These are phyloP conservation scores for Tadarida brasiliensis DNA, from an alignment of 2,797 vertebrate genomes.

Conservation along the genomic window DNA sequence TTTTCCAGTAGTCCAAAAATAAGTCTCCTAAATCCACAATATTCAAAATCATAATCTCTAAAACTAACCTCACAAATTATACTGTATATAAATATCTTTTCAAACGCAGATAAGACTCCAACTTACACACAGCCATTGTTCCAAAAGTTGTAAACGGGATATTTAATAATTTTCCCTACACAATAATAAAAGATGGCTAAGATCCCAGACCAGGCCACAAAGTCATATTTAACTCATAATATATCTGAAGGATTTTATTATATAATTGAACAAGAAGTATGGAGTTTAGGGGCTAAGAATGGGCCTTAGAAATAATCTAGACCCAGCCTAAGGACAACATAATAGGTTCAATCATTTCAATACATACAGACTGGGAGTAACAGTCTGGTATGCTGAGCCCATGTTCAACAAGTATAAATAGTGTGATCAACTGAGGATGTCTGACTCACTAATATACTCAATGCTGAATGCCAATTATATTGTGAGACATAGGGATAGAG, in stretches of 20 bases:
- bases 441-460: not conserved
- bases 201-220: conserved; percentile 13
- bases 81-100: conserved; percentile 39
- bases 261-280: not conserved
- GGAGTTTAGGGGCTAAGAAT: not conserved
- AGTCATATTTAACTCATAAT: conserved; percentile 35
- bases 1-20: not conserved
- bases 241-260: conserved; percentile 5
- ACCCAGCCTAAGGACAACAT: not conserved
- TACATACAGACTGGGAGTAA: not conserved
- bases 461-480: not conserved
- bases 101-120: conserved; percentile 55
- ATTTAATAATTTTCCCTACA: conserved; percentile 51
- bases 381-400: not conserved
- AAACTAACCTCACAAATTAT: conserved; percentile 60
- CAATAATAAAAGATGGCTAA: conserved; percentile 49
- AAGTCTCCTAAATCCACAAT: conserved; percentile 32
- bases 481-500: not conserved
- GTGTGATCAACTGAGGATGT: not conserved
- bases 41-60: conserved; percentile 56
- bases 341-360: not conserved
- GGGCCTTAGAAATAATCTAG: not conserved
- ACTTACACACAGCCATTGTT: conserved; percentile 13
- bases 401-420: not conserved
- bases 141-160: conserved; percentile 58